Base-by-base conservation (phyloP, 1,140 invertebrate genomes). In the Pseudomyrmex sp. region DNA sequence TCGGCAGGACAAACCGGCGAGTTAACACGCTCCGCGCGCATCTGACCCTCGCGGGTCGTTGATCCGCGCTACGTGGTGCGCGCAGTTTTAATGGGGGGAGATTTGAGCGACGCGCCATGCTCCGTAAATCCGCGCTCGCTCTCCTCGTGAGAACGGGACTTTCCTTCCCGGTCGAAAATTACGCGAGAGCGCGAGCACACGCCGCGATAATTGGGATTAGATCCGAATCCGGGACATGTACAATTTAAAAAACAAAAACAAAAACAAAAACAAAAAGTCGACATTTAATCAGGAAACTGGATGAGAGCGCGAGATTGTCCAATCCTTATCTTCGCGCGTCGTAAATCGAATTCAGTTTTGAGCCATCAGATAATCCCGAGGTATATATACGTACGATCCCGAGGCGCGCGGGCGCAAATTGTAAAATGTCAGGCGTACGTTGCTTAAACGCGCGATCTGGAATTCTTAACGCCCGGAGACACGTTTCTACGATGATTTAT, bases 11-110 rank as follows among this genome's bases (percentile, higher is more conserved):
- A 87, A 85, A 18, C 82, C 74, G 68, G 86, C 79, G 4, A 87
- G 85, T 88, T 88, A 84, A 86, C 80, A 80, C 84, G 76, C 74
- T n/a, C 69, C 65, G 61, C 84, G 70, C 75, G 54, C 65, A 59
- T 23, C 80, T 88, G 87, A 88, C 87, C 87, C 83, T 59, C 26
- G 66, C 48, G 86, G 87, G 87, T 88, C 87, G 84, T 88, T 88
- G 87, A 88, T 88, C 87, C 76, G 50, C 18, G 61, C 83, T 88
- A 88, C 83, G 83, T 85, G 65, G 68, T 83, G 84, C 73, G 84
- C 59, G 52, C 61, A 77, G 86, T 88, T 88, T 88, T 88, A 88
- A 88, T 88, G 86, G 76, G 87, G 56, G 72, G 63, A 82, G 86
- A 82, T 88, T 83, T 73, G 75, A 88, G 83, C 66, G 85, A 74